Percentiles rank a stretch among this genome's conserved stretches.
Conservation (phyloP, 2,113 vertebrate species). For the Leuciscus idus region DNA sequence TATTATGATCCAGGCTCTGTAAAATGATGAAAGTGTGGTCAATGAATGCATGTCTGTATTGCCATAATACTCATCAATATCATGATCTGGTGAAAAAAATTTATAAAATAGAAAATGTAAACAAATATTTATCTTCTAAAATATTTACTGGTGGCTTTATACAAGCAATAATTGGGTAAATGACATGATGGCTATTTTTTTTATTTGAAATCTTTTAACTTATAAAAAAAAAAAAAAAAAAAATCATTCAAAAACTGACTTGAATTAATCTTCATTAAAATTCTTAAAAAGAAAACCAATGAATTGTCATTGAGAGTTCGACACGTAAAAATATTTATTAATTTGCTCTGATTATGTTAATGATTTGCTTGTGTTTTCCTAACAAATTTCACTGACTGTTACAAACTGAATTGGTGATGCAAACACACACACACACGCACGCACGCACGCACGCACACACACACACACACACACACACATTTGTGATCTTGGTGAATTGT, state of each 20-base stretch:
- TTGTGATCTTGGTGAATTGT: slow-evolving; percentile 5
- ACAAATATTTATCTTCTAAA: neutral
- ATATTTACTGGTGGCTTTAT: neutral
- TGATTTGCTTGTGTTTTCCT: neutral
- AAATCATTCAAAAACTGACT: neutral
- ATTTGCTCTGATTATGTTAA: neutral
- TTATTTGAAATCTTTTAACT: neutral
- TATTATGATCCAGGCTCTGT: neutral
- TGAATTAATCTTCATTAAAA: neutral
- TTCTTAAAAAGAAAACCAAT: neutral
- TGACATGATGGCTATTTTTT: neutral
- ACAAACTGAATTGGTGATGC: neutral
- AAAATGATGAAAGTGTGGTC: neutral
- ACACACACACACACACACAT: neutral
- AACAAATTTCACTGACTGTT: neutral
- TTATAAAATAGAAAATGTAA: neutral
- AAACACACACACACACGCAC: neutral
- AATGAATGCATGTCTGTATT: neutral
- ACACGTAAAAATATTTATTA: neutral
- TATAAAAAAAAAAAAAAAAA: neutral
- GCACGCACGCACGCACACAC: neutral
- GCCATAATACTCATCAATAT: neutral
- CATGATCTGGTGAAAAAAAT: neutral
- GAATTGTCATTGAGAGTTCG: too few relatives aligned
- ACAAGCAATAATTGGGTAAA: neutral